Percentiles rank a stretch among this genome's conserved stretches.
Evolutionary conservation across 2,797 vertebrate species (phyloP).

Genomic region (Knipowitschia caucasica): DNA sequence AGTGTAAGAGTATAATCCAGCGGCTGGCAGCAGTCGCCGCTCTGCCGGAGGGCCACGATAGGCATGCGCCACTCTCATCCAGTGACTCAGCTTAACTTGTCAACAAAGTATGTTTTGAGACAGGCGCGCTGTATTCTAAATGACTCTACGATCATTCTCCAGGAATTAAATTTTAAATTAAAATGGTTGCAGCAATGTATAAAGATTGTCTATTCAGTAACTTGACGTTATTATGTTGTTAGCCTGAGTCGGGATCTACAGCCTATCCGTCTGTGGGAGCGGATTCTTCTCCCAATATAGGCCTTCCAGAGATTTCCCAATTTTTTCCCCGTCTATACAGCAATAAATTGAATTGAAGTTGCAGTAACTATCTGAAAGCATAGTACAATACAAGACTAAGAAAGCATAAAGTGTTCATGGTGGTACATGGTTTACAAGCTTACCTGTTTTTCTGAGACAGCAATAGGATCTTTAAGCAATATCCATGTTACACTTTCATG

Average conservation of each 20-base stretch:
- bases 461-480: slow-evolving; percentile 86
- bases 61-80: slow-evolving; percentile 29
- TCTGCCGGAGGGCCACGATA: slow-evolving; percentile 18
- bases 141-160: no score
- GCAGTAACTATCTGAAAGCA: no score
- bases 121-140: slow-evolving; percentile 18
- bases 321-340: no score
- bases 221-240: no score
- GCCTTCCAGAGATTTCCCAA: no score
- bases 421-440: slow-evolving; percentile 18
- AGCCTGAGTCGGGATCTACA: no score
- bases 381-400: background rate
- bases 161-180: no score
- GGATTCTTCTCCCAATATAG: no score
- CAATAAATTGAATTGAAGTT: no score
- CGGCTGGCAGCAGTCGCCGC: slow-evolving; percentile 35
- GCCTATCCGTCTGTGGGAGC: no score
- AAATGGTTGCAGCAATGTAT: no score
- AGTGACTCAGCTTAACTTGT: slow-evolving; percentile 47
- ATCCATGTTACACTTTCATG: slow-evolving; percentile 94
- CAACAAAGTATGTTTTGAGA: slow-evolving; percentile 32
- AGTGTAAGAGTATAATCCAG: slow-evolving; percentile 44
- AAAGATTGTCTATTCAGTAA: no score
- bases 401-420: background rate
- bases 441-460: slow-evolving; percentile 92